Conservation (phyloP, 2,888 invertebrate species). For the Carabus problematicus region DNA sequence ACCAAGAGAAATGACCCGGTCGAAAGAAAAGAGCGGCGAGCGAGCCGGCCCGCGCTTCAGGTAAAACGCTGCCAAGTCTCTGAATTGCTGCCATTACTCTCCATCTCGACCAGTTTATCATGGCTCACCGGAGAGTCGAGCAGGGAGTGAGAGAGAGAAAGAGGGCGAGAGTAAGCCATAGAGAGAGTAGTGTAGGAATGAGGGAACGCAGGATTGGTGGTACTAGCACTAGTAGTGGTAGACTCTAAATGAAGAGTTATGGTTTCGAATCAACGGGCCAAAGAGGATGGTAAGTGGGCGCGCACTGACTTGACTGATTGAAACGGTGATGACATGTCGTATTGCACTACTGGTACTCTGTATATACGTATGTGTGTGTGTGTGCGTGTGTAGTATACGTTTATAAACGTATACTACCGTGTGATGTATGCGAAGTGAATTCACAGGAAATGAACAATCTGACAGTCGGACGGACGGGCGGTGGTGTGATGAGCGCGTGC, state of each 20-base stretch:
- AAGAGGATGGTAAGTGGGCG: constrained; percentile 55
- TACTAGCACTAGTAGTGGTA: constrained; percentile 31
- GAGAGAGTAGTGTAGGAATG: constrained; percentile 23
- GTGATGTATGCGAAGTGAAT: constrained; percentile 1
- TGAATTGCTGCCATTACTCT: constrained; percentile 59
- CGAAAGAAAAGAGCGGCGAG: constrained; percentile 47
- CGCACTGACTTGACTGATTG: constrained; percentile 46
- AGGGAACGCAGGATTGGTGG: constrained; percentile 14
- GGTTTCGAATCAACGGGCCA: constrained; percentile 54
- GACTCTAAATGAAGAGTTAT: constrained; percentile 59
- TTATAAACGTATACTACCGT: too few species aligned
- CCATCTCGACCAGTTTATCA: constrained; percentile 55
- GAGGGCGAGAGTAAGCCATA: constrained; percentile 2
- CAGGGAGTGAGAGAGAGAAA: neutral
- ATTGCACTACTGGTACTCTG: too few species aligned
- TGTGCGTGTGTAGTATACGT: neutral
- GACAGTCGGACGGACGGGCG: neutral
- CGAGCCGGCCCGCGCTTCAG: constrained; percentile 46
- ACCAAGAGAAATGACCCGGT: constrained; percentile 55
- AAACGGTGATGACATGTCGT: constrained; percentile 44
- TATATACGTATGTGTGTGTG: too few species aligned
- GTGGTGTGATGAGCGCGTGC: constrained; percentile 32
- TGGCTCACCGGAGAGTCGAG: constrained; percentile 44
- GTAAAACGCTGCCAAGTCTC: constrained; percentile 52
- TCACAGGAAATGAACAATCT: constrained; percentile 40